Percentiles rank a stretch among this genome's conserved stretches.
Conservation (phyloP, 2,113 vertebrate genomes). For the Hyla sarda region DNA sequence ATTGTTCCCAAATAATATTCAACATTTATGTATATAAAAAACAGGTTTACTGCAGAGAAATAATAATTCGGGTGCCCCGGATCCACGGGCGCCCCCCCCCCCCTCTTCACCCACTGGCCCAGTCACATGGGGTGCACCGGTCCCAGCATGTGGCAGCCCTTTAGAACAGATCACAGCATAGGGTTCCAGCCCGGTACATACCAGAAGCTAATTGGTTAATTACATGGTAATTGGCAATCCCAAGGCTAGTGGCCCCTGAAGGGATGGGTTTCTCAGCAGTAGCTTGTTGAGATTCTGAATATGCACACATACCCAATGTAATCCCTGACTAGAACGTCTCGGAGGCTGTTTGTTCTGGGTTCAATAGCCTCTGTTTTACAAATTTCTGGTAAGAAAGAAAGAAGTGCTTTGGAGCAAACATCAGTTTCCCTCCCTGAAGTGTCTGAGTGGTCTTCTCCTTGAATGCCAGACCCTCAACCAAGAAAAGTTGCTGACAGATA, state of each 20-base stretch:
- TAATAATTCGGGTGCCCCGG: too few species aligned
- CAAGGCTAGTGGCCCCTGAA: background rate
- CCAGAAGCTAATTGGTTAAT: constrained; percentile 35
- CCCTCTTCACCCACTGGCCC: too few species aligned
- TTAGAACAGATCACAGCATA: too few species aligned
- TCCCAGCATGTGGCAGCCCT: too few species aligned
- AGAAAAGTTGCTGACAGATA: constrained; percentile 40
- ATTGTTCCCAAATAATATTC: too few species aligned
- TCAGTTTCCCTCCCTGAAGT: background rate
- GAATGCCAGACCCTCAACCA: constrained; percentile 28
- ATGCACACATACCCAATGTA: background rate
- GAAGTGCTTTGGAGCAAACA: constrained; percentile 10
- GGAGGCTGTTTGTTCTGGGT: constrained; percentile 7
- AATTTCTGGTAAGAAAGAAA: constrained; percentile 7
- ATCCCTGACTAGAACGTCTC: background rate
- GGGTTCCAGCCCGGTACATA: too few species aligned
- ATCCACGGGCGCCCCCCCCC: too few species aligned
- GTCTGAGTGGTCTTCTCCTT: background rate
- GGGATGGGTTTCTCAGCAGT: background rate
- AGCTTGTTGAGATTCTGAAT: background rate
- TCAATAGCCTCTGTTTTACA: constrained; percentile 48
- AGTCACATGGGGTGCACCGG: too few species aligned
- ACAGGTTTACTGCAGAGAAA: too few species aligned
- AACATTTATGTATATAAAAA: too few species aligned
- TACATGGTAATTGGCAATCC: constrained; percentile 26